Evolutionary conservation across 2,888 invertebrate genomes (phyloP), one percentile per base, ranked within the genome.

Genomic region (Thecophora atra): DNA sequence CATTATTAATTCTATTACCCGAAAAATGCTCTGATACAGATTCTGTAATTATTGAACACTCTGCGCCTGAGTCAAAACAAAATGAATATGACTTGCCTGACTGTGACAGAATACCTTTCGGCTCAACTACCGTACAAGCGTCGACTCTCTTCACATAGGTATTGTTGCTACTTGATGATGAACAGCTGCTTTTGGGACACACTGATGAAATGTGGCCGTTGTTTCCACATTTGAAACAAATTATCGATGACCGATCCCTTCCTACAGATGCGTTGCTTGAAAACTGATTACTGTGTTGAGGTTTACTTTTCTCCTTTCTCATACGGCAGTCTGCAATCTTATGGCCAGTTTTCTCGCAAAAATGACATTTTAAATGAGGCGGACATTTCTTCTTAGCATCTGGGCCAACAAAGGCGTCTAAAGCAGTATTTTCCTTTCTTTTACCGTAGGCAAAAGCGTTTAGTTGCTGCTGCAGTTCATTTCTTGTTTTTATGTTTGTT

Each of bases 401-500:
- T 60, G 30, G 62, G 5, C 60, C 58, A 42, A 30, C 4, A 51
- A n/a, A 30, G 15, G 42, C 21, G 42, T 42, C 17, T 13, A 24
- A 42, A 71, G 37, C 58, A 24, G 63, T 60, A 60, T 70, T 30
- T 19, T 69, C 69, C 54, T 70, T 72, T 69, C 69, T 60, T 67
- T 72, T 74, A 21, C 66, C 72, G 51, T 72, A 74, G 5, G 74
- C 68, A 44, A 63, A 71, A 28, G 71, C 71, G 37, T 68, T 52
- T 26, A 73, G 52, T 42, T 68, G 64, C 52, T 65, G 69, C 30
- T 71, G 69, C 51, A 73, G 44, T 47, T 73, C 62, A 47, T 60
- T 70, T 73, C 70, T 70, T 17, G 70, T 73, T 70, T 65, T 64
- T 44, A 73, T 56, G 44, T 73, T 73, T 54, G 58, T 68, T 63